These are phyloP conservation scores for Paradoxurus hermaphroditus DNA, from an alignment of 2,113 vertebrate genomes.

Conservation along the genomic window DNA sequence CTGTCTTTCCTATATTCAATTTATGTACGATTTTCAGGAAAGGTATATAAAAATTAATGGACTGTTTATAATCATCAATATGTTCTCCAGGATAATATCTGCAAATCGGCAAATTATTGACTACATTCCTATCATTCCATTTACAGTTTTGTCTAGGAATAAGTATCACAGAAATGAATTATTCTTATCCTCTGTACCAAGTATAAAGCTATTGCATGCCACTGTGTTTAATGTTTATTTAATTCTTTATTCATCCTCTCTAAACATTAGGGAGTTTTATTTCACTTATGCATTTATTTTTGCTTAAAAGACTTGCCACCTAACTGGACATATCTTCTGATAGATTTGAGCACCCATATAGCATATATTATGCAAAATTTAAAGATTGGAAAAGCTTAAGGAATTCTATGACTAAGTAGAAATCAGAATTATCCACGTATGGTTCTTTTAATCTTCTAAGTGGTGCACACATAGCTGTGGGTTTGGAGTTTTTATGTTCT, in stretches of 20 bases:
- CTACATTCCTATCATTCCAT: not conserved
- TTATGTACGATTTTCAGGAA: not conserved
- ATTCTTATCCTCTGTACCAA: not conserved
- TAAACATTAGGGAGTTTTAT: not conserved
- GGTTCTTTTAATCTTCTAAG: not conserved
- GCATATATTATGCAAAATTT: not conserved
- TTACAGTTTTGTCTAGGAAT: not conserved
- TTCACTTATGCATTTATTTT: not conserved
- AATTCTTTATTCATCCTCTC: not conserved
- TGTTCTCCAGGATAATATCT: not conserved
- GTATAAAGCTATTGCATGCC: not conserved
- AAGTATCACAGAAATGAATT: not conserved
- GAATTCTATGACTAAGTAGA: not conserved
- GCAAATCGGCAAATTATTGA: not conserved
- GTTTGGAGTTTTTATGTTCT: not conserved
- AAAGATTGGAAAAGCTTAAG: not conserved
- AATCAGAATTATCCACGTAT: not conserved
- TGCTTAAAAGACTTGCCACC: not conserved
- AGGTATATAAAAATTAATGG: not conserved
- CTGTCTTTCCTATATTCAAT: not conserved
- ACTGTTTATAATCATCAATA: not conserved
- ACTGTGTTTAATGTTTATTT: not conserved
- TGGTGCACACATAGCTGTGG: not conserved
- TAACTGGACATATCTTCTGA: not conserved
- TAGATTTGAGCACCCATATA: not conserved